Base-by-base conservation (phyloP, 2,113 vertebrate genomes). In the Apteryx mantelli region DNA sequence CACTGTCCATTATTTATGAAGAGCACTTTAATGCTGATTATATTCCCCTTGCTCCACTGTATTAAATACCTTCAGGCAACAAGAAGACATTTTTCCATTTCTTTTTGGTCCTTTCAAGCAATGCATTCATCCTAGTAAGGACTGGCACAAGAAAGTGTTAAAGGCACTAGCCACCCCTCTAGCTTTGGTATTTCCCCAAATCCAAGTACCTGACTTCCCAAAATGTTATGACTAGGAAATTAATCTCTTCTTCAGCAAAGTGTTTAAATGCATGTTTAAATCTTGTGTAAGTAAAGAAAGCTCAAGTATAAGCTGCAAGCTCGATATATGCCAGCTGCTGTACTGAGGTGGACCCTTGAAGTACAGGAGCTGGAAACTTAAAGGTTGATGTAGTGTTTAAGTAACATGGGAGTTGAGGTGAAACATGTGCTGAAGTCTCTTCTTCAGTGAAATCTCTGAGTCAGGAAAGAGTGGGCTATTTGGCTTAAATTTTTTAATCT, bases 1-100 rank as follows among this genome's bases (percentile, higher is more conserved):
- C 90, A 70, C 65, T 91, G 96, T 91, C 84, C 89, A 77, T 94
- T 97, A 93, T 97, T 97, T 94, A 97, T 96, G 91, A 94, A 89
- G 68, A 94, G 10, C 55, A 70, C 71, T 95, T 94, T 83, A 94
- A 88, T 77, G 60, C 36, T 93, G 75, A 93, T 94, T 91, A 75
- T 80, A 83, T 82, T 83, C 82, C 70, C 66, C 52, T 80, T 55
- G 30, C 64, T 93, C 14, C 2, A 0, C 64, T 5, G 6, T 55
- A 83, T 93, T 83, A 93, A 95, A 88, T 88, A 91, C 84, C 70
- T 92, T 70, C 68, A 83, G 75, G 89, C 71, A 88, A 48, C 46
- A 68, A 82, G 82, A 91, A 24, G 64, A 64, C 26, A 18, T 89
- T 91, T 97, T 80, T 18, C 78, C 6, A 8, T 92, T 85, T 80